phyloP scores from a whole-genome alignment of 2,888 invertebrate species.

The Catonia carolina region DNA sequence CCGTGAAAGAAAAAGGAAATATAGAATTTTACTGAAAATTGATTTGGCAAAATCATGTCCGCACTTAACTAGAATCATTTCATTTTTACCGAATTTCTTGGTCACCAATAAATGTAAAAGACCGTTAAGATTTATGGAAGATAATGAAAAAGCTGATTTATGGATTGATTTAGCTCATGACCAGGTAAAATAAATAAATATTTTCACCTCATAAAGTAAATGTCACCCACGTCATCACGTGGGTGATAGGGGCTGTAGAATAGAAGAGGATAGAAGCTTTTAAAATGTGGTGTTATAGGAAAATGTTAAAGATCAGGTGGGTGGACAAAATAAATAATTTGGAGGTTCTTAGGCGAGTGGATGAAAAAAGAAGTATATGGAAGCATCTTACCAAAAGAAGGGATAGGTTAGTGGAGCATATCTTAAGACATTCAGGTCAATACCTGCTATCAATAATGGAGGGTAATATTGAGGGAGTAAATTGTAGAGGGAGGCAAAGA shows the following conservation, averaged over 20 bases:
- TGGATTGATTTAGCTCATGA: conserved; percentile 69
- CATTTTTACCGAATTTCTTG: conserved; percentile 70
- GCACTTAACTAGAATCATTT: conserved; percentile 69
- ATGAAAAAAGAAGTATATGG: no score
- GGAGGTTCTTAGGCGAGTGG: no score
- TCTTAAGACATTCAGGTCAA: no score
- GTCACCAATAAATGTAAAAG: conserved; percentile 64
- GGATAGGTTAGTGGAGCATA: no score
- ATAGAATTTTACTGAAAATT: conserved; percentile 63
- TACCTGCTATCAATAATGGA: neutral
- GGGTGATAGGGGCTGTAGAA: no score
- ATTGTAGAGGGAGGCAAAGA: no score
- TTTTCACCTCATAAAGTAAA: neutral
- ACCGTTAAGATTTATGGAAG: conserved; percentile 68
- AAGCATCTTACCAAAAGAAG: no score
- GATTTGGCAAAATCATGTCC: conserved; percentile 65
- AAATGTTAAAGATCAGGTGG: no score
- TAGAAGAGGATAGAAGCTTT: no score
- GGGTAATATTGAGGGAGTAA: no score
- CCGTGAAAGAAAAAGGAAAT: conserved; percentile 62
- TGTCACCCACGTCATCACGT: neutral
- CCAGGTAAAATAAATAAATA: conserved; percentile 53
- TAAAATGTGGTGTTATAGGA: no score
- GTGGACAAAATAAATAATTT: no score
- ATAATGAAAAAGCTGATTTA: conserved; percentile 74